Percentiles rank a stretch among this genome's conserved stretches.
phyloP scores from a whole-genome alignment of 2,888 invertebrate species.

The Ptychoptera contaminata region DNA sequence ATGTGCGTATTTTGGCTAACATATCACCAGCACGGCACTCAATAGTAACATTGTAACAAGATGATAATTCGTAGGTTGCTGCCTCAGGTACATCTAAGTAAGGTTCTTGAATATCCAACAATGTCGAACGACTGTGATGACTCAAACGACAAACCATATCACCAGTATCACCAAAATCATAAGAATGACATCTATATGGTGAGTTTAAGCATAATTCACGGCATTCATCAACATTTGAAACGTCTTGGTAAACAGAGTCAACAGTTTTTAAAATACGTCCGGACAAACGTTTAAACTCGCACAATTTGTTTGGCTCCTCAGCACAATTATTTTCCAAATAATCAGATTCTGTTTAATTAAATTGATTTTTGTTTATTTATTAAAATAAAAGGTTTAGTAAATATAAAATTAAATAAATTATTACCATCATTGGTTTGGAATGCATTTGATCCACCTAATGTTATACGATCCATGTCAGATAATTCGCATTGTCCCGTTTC shows the following conservation, averaged over 20 bases:
- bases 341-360: slow-evolving; percentile 39
- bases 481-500: slow-evolving; percentile 71
- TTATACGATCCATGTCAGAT: slow-evolving; percentile 83
- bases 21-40: slow-evolving; percentile 86
- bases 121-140: slow-evolving; percentile 77
- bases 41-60: slow-evolving; percentile 88
- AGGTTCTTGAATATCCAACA: slow-evolving; percentile 79
- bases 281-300: slow-evolving; percentile 80
- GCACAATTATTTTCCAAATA: slow-evolving; percentile 89
- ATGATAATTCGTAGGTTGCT: slow-evolving; percentile 79
- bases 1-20: slow-evolving; percentile 83
- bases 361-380: no score
- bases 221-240: slow-evolving; percentile 73
- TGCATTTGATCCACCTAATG: slow-evolving; percentile 64
- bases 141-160: slow-evolving; percentile 86
- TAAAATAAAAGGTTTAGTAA: no score
- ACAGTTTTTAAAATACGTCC: slow-evolving; percentile 86
- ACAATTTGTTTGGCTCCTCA: slow-evolving; percentile 84
- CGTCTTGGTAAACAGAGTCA: slow-evolving; percentile 83
- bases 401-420: no score
- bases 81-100: slow-evolving; percentile 83
- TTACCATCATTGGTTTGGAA: slow-evolving; percentile 53
- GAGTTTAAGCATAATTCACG: slow-evolving; percentile 78
- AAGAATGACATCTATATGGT: slow-evolving; percentile 82
- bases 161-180: slow-evolving; percentile 85